Evolutionary conservation across 2,113 vertebrate species (phyloP).

Genomic region (Glareola pratincola): DNA sequence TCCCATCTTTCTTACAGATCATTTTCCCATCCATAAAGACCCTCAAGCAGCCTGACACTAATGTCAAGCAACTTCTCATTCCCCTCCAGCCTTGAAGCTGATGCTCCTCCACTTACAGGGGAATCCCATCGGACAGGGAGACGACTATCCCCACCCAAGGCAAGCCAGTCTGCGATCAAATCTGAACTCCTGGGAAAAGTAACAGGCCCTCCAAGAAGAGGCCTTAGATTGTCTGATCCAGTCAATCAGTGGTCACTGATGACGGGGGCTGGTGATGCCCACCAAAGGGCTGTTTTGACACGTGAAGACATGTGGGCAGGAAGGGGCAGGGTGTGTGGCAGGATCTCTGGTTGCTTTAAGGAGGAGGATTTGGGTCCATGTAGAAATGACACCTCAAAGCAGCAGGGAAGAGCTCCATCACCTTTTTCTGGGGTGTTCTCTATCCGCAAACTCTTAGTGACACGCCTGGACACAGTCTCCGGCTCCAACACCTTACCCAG

Average conservation of each 20-base stretch:
- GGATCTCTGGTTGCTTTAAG: not conserved
- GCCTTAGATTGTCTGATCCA: not conserved
- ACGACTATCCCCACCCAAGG: not conserved
- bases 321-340: not conserved
- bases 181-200: not conserved
- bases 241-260: not conserved
- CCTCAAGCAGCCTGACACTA: not conserved
- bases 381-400: not conserved
- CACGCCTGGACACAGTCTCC: not conserved
- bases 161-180: not conserved
- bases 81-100: not conserved
- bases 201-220: not conserved
- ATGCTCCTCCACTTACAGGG: not conserved
- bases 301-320: accelerated
- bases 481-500: not conserved
- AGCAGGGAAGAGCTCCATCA: not conserved
- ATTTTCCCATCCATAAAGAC: not conserved
- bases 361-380: not conserved
- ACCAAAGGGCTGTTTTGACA: not conserved
- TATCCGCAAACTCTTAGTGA: not conserved
- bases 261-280: not conserved
- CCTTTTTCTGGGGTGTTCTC: not conserved
- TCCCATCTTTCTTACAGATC: not conserved
- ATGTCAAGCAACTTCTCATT: not conserved
- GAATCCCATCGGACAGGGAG: not conserved